phyloP scores from a whole-genome alignment of 2,113 vertebrate species.

The Hydrolagus affinis region DNA sequence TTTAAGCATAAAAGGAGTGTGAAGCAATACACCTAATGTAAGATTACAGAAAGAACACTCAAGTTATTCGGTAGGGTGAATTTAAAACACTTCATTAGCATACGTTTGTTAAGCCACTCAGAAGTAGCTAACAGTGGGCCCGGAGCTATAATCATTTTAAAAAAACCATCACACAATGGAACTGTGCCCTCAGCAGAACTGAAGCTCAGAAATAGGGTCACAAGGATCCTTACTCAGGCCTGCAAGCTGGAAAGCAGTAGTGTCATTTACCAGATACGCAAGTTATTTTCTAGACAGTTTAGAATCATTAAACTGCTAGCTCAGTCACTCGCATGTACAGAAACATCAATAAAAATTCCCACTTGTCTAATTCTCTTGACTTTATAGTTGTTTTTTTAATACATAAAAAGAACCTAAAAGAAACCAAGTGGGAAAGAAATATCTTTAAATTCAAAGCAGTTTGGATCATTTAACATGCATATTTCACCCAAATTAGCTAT shows the following conservation, averaged over 20 bases:
- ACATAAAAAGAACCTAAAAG: too few species aligned
- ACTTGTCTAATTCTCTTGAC: not conserved
- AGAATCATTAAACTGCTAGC: constrained; percentile 1
- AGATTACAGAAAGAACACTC: not conserved
- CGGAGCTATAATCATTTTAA: not conserved
- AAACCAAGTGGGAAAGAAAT: too few species aligned
- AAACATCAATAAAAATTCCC: not conserved
- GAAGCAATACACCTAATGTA: not conserved
- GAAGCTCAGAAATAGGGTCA: not conserved
- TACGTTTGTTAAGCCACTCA: not conserved
- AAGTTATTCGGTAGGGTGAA: not conserved
- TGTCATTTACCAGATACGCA: not conserved
- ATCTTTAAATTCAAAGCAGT: too few species aligned
- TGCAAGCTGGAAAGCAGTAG: not conserved
- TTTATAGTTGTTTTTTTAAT: too few species aligned
- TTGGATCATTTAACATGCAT: too few species aligned
- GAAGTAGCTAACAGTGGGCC: not conserved
- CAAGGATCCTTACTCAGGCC: not conserved
- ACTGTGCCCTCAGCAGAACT: constrained; percentile 1
- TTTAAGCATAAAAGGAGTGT: not conserved
- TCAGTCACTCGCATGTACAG: not conserved
- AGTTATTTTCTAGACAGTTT: not conserved
- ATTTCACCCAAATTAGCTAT: too few species aligned
- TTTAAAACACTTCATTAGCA: constrained; percentile 12
- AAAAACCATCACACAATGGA: not conserved